Percentiles rank a stretch among this genome's conserved stretches.
Evolutionary conservation across 2,888 invertebrate genomes (phyloP).

Genomic region (Hirtodrosophila alboralis): DNA sequence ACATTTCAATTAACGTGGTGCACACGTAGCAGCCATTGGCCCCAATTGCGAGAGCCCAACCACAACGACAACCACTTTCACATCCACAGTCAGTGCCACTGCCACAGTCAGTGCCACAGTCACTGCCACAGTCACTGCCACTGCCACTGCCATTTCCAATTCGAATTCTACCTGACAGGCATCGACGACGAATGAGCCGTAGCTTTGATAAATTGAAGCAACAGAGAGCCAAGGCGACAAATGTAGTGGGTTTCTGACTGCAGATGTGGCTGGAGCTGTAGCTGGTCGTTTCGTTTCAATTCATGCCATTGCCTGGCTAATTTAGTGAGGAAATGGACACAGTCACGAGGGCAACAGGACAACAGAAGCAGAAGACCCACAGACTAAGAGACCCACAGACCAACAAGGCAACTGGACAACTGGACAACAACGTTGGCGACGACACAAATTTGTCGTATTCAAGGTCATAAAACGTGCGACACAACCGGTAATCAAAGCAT

Average conservation of each 20-base stretch:
- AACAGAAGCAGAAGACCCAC: background rate
- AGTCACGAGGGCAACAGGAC: conserved; percentile 31
- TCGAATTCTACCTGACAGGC: conserved; percentile 56
- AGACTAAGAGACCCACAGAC: conserved; percentile 16
- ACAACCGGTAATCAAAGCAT: conserved; percentile 80
- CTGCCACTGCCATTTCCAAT: conserved; percentile 6
- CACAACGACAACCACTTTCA: background rate
- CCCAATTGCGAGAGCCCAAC: conserved; percentile 11
- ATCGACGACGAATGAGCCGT: conserved; percentile 68
- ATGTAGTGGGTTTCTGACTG: conserved; percentile 27
- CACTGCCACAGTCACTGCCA: background rate
- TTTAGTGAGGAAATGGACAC: conserved; percentile 76
- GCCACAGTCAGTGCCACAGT: background rate
- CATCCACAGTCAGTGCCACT: conserved; percentile 1
- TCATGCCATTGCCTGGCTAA: conserved; percentile 77
- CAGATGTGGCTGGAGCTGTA: conserved; percentile 27
- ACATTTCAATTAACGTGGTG: conserved; percentile 75
- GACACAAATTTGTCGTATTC: conserved; percentile 78
- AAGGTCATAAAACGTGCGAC: conserved; percentile 80
- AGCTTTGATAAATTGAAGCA: conserved; percentile 76
- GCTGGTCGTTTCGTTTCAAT: conserved; percentile 68
- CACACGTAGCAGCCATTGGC: conserved; percentile 58
- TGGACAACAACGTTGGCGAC: conserved; percentile 37
- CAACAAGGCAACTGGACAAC: conserved; percentile 3
- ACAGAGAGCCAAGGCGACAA: conserved; percentile 51